A percentile compares a stretch with the other conserved stretches of the same genome.
phyloP scores from a whole-genome alignment of 2,888 invertebrate genomes.

The Sphecodes monilicornis region DNA sequence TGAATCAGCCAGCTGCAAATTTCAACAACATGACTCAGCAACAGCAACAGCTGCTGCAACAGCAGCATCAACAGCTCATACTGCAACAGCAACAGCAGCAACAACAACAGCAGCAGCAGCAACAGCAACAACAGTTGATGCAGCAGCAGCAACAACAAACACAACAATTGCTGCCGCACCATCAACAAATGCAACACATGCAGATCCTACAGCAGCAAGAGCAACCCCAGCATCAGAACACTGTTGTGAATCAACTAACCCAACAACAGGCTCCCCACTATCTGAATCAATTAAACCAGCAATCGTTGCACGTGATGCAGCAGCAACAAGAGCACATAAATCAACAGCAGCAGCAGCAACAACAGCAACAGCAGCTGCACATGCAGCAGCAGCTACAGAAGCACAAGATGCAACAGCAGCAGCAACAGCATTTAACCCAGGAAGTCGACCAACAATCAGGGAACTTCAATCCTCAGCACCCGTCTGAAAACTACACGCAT shows the following conservation, averaged over 20 bases:
- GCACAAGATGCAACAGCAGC: conserved; percentile 72
- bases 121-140: conserved; percentile 73
- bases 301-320: conserved; percentile 76
- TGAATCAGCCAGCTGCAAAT: conserved; percentile 79
- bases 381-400: conserved; percentile 76
- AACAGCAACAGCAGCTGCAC: conserved; percentile 72
- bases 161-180: conserved; percentile 73
- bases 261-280: conserved; percentile 79
- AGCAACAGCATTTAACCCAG: conserved; percentile 69
- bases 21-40: conserved; percentile 78
- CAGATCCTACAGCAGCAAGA: conserved; percentile 75
- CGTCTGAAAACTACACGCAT: conserved; percentile 76
- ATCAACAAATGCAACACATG: conserved; percentile 77
- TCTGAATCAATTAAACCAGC: conserved; percentile 77
- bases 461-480: conserved; percentile 74
- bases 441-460: conserved; percentile 71
- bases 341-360: conserved; percentile 78
- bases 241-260: conserved; percentile 76
- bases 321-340: conserved; percentile 79
- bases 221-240: conserved; percentile 76
- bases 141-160: conserved; percentile 71
- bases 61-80: conserved; percentile 76
- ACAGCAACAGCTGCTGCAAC: conserved; percentile 77
- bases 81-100: conserved; percentile 78
- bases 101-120: conserved; percentile 76